These are phyloP conservation scores for Sigmodon hispidus DNA, from an alignment of 2,113 vertebrate genomes.

Conservation along the genomic window DNA sequence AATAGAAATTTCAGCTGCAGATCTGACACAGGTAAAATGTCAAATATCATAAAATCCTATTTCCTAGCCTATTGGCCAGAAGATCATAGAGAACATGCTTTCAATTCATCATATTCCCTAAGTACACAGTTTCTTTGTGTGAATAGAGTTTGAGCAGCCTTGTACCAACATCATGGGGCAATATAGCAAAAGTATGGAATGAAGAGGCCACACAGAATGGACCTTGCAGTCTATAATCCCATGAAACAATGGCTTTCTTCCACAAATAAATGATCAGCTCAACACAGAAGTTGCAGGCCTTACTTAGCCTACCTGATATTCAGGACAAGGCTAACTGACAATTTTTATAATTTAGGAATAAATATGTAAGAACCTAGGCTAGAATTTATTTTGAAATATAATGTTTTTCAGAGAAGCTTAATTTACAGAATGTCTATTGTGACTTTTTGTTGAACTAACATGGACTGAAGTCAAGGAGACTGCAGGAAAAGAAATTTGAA, in stretches of 20 bases:
- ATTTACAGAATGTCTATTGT: conserved; percentile 48
- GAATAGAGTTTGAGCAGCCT: conserved; percentile 19
- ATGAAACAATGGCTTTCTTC: not conserved
- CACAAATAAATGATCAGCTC: conserved; percentile 70
- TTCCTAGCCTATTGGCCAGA: conserved; percentile 29
- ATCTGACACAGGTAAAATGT: conserved; percentile 66
- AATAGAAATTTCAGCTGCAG: conserved; percentile 44
- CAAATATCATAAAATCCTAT: conserved; percentile 17
- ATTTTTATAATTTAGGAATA: conserved; percentile 77
- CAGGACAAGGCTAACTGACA: conserved; percentile 54
- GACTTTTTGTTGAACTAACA: conserved; percentile 52
- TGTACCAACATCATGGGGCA: conserved; percentile 46
- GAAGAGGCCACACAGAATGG: not conserved
- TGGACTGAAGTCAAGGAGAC: not conserved
- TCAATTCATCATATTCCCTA: conserved; percentile 31
- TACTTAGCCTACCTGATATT: conserved; percentile 57
- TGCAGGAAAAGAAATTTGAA: conserved; percentile 38
- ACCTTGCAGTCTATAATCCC: not conserved
- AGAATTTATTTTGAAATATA: conserved; percentile 36
- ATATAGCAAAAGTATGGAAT: conserved; percentile 52
- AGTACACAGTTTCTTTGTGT: conserved; percentile 56
- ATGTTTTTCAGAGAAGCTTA: conserved; percentile 71
- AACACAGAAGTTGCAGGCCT: conserved; percentile 60
- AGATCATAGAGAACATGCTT: conserved; percentile 41
- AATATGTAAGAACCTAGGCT: conserved; percentile 81